Evolutionary conservation across 2,113 vertebrate species (phyloP).

Genomic region (Isurus oxyrinchus): DNA sequence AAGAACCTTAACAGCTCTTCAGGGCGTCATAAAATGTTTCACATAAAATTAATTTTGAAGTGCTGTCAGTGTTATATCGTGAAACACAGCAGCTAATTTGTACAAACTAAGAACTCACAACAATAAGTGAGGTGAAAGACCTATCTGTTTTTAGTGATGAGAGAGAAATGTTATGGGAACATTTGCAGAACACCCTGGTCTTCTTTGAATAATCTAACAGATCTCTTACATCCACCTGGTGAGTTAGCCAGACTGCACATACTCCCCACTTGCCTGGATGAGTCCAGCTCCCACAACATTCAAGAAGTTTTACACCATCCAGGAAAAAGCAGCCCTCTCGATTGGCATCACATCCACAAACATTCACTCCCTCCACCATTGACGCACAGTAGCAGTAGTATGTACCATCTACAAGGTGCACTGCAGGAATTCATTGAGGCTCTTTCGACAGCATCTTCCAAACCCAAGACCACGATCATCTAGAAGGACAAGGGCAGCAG

Average conservation of each 20-base stretch:
- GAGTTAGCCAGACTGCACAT: background rate
- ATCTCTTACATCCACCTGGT: background rate
- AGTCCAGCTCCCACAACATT: too few species aligned
- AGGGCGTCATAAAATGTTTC: background rate
- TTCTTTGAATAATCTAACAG: background rate
- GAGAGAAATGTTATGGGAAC: background rate
- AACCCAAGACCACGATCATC: too few species aligned
- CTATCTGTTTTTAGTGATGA: background rate
- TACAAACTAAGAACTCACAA: background rate
- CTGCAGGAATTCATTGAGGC: too few species aligned
- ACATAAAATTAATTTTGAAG: background rate
- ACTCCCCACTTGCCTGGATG: too few species aligned
- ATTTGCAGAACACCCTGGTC: background rate
- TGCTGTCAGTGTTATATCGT: background rate
- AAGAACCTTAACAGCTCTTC: background rate
- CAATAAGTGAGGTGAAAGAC: background rate
- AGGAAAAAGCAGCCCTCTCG: too few species aligned
- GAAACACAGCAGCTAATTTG: background rate
- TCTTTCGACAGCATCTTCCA: too few species aligned
- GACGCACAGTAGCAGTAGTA: too few species aligned
- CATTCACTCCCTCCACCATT: too few species aligned
- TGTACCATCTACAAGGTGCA: too few species aligned
- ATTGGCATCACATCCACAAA: too few species aligned
- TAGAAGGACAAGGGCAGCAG: too few species aligned
- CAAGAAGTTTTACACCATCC: too few species aligned